Conservation (phyloP, 2,113 vertebrate species). For the Thamnophis sirtalis region DNA sequence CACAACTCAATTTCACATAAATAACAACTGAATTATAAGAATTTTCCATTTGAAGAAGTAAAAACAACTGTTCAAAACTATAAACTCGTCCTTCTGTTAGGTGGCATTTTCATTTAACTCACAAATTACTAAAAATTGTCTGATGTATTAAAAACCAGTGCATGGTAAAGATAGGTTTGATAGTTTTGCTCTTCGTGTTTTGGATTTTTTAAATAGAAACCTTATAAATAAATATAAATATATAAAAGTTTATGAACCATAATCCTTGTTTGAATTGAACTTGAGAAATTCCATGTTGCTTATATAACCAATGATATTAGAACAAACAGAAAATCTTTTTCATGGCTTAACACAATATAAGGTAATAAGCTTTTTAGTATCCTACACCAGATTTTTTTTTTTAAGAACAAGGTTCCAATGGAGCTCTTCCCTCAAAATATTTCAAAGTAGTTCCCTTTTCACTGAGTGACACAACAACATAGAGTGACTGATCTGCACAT, state of each 20-base stretch:
- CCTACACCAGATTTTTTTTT: background rate
- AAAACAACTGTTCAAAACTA: background rate
- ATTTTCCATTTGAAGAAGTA: background rate
- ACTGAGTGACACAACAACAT: background rate
- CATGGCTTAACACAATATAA: background rate
- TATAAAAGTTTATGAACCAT: background rate
- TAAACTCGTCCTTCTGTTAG: background rate
- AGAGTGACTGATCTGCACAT: background rate
- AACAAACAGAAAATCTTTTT: background rate
- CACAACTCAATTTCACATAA: slow-evolving; percentile 7
- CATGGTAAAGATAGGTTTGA: background rate
- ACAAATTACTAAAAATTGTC: background rate
- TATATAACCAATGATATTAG: background rate
- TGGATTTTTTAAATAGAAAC: background rate
- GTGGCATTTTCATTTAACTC: background rate
- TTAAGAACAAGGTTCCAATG: background rate
- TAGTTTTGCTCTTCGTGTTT: background rate
- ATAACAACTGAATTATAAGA: background rate
- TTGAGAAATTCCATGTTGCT: background rate
- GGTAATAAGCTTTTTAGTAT: background rate
- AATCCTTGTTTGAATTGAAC: background rate
- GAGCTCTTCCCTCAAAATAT: background rate
- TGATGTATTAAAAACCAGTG: background rate
- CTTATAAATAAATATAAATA: background rate
- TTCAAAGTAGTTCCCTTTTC: background rate